phyloP scores from a whole-genome alignment of 2,113 vertebrate genomes.

The Clupea harengus region DNA sequence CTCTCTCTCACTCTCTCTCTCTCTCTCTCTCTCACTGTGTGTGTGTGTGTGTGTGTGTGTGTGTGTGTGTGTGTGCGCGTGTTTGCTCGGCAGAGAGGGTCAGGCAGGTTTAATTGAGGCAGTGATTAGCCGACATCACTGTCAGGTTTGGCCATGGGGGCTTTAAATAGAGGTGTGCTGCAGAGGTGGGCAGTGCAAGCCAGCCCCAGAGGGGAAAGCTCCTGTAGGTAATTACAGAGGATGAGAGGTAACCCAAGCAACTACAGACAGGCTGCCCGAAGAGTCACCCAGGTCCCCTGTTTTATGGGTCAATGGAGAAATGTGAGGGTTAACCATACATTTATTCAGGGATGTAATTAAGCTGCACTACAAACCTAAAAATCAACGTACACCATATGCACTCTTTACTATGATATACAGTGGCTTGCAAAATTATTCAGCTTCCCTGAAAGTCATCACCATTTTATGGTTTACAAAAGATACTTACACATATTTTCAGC shows the following conservation, averaged over 20 bases:
- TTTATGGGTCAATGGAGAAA: not conserved
- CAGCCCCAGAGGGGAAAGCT: constrained; percentile 10
- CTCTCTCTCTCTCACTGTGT: not conserved
- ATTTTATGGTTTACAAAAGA: too few relatives aligned
- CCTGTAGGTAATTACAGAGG: constrained; percentile 7
- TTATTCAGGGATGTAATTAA: not conserved
- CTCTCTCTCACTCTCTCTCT: not conserved
- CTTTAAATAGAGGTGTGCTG: constrained; percentile 29
- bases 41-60: not conserved
- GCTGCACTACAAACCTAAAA: not conserved
- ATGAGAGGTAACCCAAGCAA: not conserved
- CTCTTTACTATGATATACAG: not conserved
- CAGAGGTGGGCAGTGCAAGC: not conserved
- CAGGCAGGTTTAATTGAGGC: constrained; percentile 22
- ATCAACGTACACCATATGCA: not conserved
- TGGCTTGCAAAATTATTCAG: too few relatives aligned
- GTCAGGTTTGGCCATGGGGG: constrained; percentile 1
- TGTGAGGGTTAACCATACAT: not conserved
- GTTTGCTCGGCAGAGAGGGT: constrained; percentile 11
- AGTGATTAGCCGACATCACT: constrained; percentile 31
- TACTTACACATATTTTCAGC: too few relatives aligned
- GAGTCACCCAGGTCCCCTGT: not conserved
- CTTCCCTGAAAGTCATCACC: too few relatives aligned
- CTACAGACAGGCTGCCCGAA: constrained; percentile 36
- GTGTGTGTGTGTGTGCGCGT: constrained; percentile 1